Evolutionary conservation across 2,797 vertebrate species (phyloP).

Genomic region (Trematomus bernacchii): DNA sequence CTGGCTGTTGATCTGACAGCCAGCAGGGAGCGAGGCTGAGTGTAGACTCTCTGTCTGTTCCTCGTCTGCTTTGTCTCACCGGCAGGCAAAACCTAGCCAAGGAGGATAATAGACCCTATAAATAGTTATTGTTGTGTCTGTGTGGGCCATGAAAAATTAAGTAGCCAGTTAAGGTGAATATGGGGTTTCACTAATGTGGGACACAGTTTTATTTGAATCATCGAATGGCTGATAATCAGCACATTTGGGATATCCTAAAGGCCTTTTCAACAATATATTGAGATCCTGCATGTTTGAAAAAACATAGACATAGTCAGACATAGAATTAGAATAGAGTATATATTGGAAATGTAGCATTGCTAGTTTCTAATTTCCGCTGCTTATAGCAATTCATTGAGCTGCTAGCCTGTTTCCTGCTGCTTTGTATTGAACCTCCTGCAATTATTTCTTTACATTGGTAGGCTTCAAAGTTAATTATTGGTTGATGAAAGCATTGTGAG

Average conservation of each 20-base stretch:
- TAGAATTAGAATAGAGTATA: constrained; percentile 8
- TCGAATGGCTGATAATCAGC: background rate
- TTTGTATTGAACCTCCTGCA: background rate
- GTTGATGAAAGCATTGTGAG: background rate
- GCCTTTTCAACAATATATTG: background rate
- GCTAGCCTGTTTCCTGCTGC: background rate
- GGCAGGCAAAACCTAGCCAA: too few species aligned
- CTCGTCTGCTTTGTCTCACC: too few species aligned
- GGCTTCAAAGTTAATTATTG: background rate
- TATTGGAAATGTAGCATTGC: constrained; percentile 22
- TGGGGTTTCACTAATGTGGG: background rate
- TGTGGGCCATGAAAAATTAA: too few species aligned
- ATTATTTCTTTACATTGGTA: background rate
- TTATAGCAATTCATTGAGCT: constrained; percentile 34
- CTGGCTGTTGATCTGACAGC: too few species aligned
- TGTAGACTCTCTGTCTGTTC: too few species aligned
- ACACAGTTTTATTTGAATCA: background rate
- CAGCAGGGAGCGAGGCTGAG: too few species aligned
- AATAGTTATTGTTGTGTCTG: too few species aligned
- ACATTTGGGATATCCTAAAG: background rate
- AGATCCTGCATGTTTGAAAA: background rate
- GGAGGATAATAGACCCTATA: too few species aligned
- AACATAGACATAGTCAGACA: background rate
- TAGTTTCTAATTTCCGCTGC: constrained; percentile 17
- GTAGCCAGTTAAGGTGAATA: background rate